Evolutionary conservation across 2,113 vertebrate genomes (phyloP).

Genomic region (Mormyrus lacerda): DNA sequence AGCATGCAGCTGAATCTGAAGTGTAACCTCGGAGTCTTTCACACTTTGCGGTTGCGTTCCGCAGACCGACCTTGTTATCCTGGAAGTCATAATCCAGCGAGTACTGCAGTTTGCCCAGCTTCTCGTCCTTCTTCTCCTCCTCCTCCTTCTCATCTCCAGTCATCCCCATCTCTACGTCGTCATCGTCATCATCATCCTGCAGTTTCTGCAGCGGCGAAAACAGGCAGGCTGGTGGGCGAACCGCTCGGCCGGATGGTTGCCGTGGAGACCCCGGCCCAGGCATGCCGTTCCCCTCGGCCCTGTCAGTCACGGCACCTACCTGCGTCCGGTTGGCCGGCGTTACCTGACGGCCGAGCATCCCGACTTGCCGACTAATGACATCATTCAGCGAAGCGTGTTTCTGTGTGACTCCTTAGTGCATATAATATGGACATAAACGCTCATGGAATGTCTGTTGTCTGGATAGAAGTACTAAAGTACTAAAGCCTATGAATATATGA

Average conservation of each 20-base stretch:
- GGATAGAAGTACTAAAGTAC: background rate
- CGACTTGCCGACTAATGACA: conserved; percentile 47
- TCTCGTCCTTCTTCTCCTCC: conserved; percentile 90
- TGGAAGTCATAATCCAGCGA: conserved; percentile 94
- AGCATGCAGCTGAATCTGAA: background rate
- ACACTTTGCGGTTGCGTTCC: background rate
- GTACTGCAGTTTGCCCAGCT: conserved; percentile 93
- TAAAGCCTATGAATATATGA: background rate
- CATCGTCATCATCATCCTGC: conserved; percentile 79
- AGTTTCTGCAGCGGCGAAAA: conserved; percentile 58
- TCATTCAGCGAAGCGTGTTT: conserved; percentile 58
- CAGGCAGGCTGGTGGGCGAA: conserved; percentile 30
- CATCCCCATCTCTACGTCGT: conserved; percentile 75
- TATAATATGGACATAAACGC: background rate
- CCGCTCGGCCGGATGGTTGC: conserved; percentile 7
- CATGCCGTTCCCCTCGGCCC: conserved; percentile 29
- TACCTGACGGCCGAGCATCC: conserved; percentile 30
- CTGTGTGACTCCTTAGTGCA: conserved; percentile 34
- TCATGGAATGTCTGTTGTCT: background rate
- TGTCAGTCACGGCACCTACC: conserved; percentile 57
- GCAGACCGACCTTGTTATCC: conserved; percentile 74
- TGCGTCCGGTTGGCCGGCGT: conserved; percentile 44
- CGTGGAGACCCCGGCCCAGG: conserved; percentile 6
- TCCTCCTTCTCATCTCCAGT: conserved; percentile 90
- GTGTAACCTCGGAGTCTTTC: background rate